Evolutionary conservation across 2,888 invertebrate species (phyloP), one percentile per base, ranked within the genome.

Genomic region (Lepas anatifera): DNA sequence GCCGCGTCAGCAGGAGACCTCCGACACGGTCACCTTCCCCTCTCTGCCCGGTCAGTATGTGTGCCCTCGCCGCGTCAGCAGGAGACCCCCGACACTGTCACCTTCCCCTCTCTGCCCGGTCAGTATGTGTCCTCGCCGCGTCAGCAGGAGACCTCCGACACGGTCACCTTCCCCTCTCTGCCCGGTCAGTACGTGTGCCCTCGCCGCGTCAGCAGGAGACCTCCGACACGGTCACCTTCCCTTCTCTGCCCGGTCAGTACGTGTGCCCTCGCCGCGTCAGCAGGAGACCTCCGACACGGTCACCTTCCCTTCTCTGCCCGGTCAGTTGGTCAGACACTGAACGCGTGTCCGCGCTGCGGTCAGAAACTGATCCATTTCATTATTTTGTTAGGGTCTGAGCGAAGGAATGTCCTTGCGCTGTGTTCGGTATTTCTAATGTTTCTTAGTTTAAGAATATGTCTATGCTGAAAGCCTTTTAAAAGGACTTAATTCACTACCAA

Each of bases 131-230:
- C 10, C 16, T 25, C 63, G 27, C 22, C 29, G 25, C 25, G 41
- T n/a, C 18, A 10, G 32, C 37, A 58, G 58, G 58, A 58, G 58
- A 2, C 32, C 1, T 18, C 32, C 2, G 58, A 58, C 18, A 16
- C 10, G 7, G 58, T 58, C 25, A 39, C 41, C 6, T 68, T 22
- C 43, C 68, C 16, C 29, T 52, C 18, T n/a, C 67, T 11, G 32
- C 35, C 18, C 39, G 71, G 37, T 69, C 68, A 68, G 2, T 41
- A 46, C 25, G 67, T 69, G 39, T 52, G 67, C 16, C 10, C 16
- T 25, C 63, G 27, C 22, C 29, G 25, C 25, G 41, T n/a, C 18
- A 10, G 32, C 37, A 27, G 37, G 58, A 58, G 58, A 2, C 32
- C 1, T 18, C 32, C 2, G 58, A 58, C 18, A 16, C 10, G 7